phyloP scores from a whole-genome alignment of 1,140 invertebrate species.

The Sesamia nonagrioides region DNA sequence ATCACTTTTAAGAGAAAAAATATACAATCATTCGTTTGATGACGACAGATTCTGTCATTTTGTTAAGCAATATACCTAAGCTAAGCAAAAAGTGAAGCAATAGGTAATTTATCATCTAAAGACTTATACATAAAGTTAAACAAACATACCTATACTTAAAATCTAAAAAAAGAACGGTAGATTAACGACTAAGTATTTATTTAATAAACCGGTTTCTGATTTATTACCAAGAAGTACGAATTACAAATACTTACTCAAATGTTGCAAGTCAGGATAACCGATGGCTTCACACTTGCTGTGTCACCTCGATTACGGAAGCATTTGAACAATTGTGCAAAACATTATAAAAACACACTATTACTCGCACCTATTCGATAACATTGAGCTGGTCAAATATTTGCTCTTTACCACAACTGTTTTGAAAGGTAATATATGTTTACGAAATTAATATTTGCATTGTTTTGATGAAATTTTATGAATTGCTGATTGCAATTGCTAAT shows the following conservation, averaged over 20 bases:
- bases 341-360: neutral
- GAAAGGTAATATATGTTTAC: neutral
- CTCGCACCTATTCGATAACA: neutral
- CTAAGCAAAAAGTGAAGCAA: neutral
- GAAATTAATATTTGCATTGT: neutral
- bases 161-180: neutral
- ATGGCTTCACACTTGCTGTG: slow-evolving; percentile 1
- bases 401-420: neutral
- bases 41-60: too few species aligned
- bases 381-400: neutral
- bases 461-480: neutral
- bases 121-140: neutral
- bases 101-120: neutral
- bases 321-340: slow-evolving; percentile 8
- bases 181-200: neutral
- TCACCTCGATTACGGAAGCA: slow-evolving; percentile 15
- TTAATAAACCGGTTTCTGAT: neutral
- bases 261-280: neutral
- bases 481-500: neutral
- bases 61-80: neutral
- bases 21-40: too few species aligned
- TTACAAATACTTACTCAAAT: neutral
- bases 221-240: slow-evolving; percentile 5
- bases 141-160: neutral
- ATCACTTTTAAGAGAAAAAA: too few species aligned